Evolutionary conservation across 2,888 invertebrate species (phyloP).

Genomic region (Anodontia alba): DNA sequence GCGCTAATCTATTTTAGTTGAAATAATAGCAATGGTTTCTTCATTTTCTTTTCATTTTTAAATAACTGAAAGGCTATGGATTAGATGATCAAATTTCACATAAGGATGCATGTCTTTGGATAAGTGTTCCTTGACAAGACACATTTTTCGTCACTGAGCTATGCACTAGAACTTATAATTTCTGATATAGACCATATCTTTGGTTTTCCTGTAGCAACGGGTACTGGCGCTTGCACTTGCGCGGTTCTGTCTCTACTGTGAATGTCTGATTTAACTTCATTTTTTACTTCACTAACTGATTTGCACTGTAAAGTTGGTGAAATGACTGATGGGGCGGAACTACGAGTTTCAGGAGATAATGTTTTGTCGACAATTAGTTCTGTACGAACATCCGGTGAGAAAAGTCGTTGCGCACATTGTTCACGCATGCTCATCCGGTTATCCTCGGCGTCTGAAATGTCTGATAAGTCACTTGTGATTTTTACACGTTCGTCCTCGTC

Average conservation of each 20-base stretch:
- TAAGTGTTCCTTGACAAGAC: no score
- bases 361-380: slow-evolving; percentile 46
- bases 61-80: no score
- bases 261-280: not conserved
- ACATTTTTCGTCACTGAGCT: not conserved
- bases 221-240: not conserved
- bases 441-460: slow-evolving; percentile 65
- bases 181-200: slow-evolving; percentile 80
- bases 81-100: no score
- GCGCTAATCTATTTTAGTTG: no score
- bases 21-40: no score
- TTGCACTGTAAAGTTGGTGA: not conserved
- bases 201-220: slow-evolving; percentile 54
- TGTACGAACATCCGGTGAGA: slow-evolving; percentile 53
- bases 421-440: slow-evolving; percentile 8
- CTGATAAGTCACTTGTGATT: slow-evolving; percentile 54
- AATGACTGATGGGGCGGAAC: not conserved
- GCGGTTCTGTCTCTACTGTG: not conserved
- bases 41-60: no score
- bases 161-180: slow-evolving; percentile 46
- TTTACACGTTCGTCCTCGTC: slow-evolving; percentile 29
- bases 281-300: not conserved
- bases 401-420: slow-evolving; percentile 46
- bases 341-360: slow-evolving; percentile 34
- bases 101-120: no score